These are phyloP conservation scores for Hypsopygia costalis DNA, from an alignment of 2,888 invertebrate species.

Conservation along the genomic window DNA sequence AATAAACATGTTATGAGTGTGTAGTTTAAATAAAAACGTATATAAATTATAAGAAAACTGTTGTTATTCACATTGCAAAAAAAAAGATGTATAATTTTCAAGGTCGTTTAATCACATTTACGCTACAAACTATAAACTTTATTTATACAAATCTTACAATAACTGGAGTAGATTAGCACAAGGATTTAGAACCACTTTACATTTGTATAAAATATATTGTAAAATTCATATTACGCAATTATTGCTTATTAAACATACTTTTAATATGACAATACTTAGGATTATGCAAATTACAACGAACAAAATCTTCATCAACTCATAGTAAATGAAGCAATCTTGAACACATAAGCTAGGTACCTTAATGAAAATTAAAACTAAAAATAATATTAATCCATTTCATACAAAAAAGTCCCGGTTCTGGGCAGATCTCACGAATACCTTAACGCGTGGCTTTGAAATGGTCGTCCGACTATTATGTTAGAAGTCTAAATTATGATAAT, in stretches of 20 bases:
- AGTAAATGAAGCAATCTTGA: not conserved
- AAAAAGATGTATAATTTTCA: no score
- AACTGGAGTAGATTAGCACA: no score
- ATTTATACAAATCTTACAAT: no score
- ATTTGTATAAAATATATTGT: not conserved
- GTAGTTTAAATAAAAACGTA: no score
- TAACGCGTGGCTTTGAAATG: slow-evolving; percentile 38
- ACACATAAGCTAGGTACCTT: not conserved
- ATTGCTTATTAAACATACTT: not conserved
- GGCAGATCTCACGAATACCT: slow-evolving; percentile 31
- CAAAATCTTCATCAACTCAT: not conserved
- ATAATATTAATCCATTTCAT: slow-evolving; percentile 57
- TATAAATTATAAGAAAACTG: no score
- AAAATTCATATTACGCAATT: not conserved
- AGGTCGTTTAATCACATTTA: no score
- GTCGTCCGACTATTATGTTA: slow-evolving; percentile 29
- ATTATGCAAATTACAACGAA: slow-evolving; percentile 5
- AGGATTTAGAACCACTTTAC: no score
- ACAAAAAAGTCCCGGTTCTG: slow-evolving; percentile 73
- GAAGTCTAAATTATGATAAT: slow-evolving; percentile 23
- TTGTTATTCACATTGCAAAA: no score
- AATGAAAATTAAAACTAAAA: slow-evolving; percentile 23
- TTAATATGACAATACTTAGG: not conserved
- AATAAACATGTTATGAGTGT: no score
- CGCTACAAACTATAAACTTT: no score